Base-by-base conservation (phyloP, 1,140 invertebrate species). In the Heterodera carotae region DNA sequence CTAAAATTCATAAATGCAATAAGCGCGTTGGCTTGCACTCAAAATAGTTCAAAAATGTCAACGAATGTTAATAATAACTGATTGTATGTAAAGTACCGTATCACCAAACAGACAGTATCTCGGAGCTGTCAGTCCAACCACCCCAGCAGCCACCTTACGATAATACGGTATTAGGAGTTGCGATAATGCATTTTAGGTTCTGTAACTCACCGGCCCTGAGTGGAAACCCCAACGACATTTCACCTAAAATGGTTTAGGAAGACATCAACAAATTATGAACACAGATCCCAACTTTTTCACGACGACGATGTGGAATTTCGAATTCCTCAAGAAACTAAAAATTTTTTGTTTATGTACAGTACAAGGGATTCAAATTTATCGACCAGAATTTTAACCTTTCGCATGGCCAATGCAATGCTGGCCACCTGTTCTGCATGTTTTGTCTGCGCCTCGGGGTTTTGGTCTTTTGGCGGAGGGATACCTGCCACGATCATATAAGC, bases 51-150 rank as follows among this genome's bases (percentile, higher is more conserved):
- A n/a, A n/a, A n/a, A n/a, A n/a, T n/a, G n/a, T n/a, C n/a, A n/a
- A n/a, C n/a, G n/a, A n/a, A n/a, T n/a, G n/a, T n/a, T n/a, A n/a
- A n/a, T n/a, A n/a, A n/a, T 33, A 15, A 27, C 72, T 67, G 77
- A n/a, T 33, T 8, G 10, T 29, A 22, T 77, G 29, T 22, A n/a
- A 15, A 94, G 94, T 22, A 96, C 94, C 1, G 94, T 95, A 88
- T 96, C 94, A 0, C 94, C 94, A 89, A 97, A 96, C 10, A 89
- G 78, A 83, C 89, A 89, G 78, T 89, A 89, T n/a, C 89, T 64
- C 1, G 89, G 89, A 83, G 89, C 88, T 29, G 84, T 88, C 18
- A 87, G 67, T 15, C 89, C 89, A 22, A 89, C 88, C 33, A 89
- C 88, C 39, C 81, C 80, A 53, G 79, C 80, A 71, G 77, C 73